Base-by-base conservation (phyloP, 2,113 vertebrate genomes). In the Albula glossodonta region DNA sequence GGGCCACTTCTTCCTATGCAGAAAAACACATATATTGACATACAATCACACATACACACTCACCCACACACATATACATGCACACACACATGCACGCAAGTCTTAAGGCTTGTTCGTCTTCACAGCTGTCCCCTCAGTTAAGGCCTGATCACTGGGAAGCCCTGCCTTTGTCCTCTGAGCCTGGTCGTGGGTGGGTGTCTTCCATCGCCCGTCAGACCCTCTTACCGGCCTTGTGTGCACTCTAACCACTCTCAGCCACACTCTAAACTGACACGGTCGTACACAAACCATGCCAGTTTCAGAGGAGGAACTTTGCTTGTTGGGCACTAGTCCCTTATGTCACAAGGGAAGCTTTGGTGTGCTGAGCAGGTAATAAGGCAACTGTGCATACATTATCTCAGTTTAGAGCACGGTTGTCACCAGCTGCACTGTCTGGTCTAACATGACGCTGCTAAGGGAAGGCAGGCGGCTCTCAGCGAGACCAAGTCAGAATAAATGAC, bases 1-100 rank as follows among this genome's bases (percentile, higher is more conserved):
- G 51, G 5, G 87, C 89, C 88, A 87, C 74, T 91, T 89, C 89
- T 86, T 90, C 89, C 84, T 89, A 90, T 88, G 87, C 90, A 91
- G 88, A 87, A 86, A 31, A 88, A 89, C 87, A 41, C 31, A 41
- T 41, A 41, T 41, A 41, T 90, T 87, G 84, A 90, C 90, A 79
- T 84, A 86, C 89, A 56, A 12, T 6, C 53, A 56, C 53, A 12
- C 53, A 56, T 12, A 56, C 53, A 56, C 53, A 56, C 53, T 12
- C 12, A 12, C 53, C 53, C 12, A 12, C 12, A 7, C 53, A 7
- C 53, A 56, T 56, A 56, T 41, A 41, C 31, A 41, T 41, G 31
- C 31, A 41, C 31, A 41, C 31, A 41, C 31, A 41, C 31, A 41
- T 41, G 31, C 31, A 41, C 57, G 57, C 12, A 1, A 13, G 57